A percentile compares a stretch with the other conserved stretches of the same genome.
These are phyloP conservation scores for Apeira syringaria DNA, from an alignment of 2,888 invertebrate species.

Conservation along the genomic window DNA sequence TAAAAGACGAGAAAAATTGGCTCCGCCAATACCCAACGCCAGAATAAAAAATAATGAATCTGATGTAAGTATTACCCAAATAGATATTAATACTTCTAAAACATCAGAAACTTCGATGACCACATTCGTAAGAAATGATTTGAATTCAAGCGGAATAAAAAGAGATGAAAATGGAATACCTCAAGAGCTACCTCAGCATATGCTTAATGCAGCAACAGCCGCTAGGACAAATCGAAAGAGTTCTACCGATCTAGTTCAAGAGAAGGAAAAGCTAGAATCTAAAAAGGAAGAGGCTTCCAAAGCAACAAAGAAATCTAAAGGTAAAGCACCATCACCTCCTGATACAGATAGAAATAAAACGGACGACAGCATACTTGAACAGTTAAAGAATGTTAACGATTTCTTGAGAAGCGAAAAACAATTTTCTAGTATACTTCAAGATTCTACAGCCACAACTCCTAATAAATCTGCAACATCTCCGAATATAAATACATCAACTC, in stretches of 20 bases:
- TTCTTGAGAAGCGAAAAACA: slow-evolving; percentile 72
- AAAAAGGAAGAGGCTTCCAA: slow-evolving; percentile 43
- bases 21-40: slow-evolving; percentile 76
- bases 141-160: slow-evolving; percentile 84
- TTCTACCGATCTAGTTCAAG: slow-evolving; percentile 56
- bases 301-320: slow-evolving; percentile 85
- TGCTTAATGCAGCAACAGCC: slow-evolving; percentile 88
- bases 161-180: slow-evolving; percentile 85
- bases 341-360: slow-evolving; percentile 75
- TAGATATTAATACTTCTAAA: slow-evolving; percentile 49
- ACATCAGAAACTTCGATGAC: slow-evolving; percentile 56
- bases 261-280: slow-evolving; percentile 45
- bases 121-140: slow-evolving; percentile 68
- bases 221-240: slow-evolving; percentile 87
- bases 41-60: slow-evolving; percentile 67
- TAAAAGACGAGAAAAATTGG: slow-evolving; percentile 76
- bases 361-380: slow-evolving; percentile 74
- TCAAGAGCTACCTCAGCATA: slow-evolving; percentile 88
- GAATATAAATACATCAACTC: slow-evolving; percentile 75
- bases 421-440: slow-evolving; percentile 64
- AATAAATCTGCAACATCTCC: slow-evolving; percentile 49
- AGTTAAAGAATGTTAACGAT: slow-evolving; percentile 64
- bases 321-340: slow-evolving; percentile 90
- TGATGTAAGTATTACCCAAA: slow-evolving; percentile 51
- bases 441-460: slow-evolving; percentile 40